Evolutionary conservation across 2,888 invertebrate genomes (phyloP).

Genomic region (Agonopterix heracliana): DNA sequence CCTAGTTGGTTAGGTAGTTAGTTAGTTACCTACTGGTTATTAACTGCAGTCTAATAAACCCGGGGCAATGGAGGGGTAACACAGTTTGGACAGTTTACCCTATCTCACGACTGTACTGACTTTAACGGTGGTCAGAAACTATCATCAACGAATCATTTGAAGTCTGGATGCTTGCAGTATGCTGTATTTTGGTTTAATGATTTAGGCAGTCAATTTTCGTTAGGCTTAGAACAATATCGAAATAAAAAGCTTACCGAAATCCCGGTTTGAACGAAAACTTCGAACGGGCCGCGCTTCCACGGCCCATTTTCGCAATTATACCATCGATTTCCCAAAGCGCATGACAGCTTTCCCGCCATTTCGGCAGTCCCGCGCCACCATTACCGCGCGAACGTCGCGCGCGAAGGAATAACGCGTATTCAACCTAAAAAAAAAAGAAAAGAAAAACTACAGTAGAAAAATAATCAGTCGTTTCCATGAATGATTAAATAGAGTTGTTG

Average conservation of each 20-base stretch:
- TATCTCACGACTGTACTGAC: no score
- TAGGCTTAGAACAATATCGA: background rate
- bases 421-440: slow-evolving; percentile 12
- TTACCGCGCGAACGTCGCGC: slow-evolving; percentile 22
- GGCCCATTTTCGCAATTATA: slow-evolving; percentile 26
- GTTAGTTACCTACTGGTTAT: no score
- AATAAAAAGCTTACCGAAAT: slow-evolving; percentile 3
- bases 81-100: no score
- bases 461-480: slow-evolving; percentile 14
- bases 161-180: no score
- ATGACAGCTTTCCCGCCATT: slow-evolving; percentile 57
- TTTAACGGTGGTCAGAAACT: no score
- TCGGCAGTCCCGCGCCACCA: slow-evolving; percentile 39
- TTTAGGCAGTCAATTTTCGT: no score
- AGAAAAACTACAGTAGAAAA: slow-evolving; percentile 3
- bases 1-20: no score
- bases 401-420: slow-evolving; percentile 10
- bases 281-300: slow-evolving; percentile 26
- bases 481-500: background rate
- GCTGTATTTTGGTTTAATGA: no score
- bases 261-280: slow-evolving; percentile 17
- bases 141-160: no score
- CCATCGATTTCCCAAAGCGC: slow-evolving; percentile 71
- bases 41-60: no score
- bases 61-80: no score